Conservation (phyloP, 2,888 invertebrate species). For the Luperina nickerlii region DNA sequence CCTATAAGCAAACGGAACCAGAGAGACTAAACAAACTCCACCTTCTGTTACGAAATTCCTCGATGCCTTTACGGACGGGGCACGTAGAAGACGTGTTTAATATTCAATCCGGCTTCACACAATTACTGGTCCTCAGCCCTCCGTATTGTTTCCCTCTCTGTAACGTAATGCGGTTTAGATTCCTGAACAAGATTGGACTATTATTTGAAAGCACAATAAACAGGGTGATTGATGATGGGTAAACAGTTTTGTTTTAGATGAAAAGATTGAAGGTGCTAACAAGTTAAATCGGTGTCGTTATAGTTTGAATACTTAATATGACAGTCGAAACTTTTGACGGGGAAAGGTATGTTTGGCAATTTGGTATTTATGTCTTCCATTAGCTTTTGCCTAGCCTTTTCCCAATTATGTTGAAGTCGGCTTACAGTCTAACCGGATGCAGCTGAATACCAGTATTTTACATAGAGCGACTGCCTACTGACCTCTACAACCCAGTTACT, state of each 20-base stretch:
- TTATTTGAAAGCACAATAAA: slow-evolving; percentile 51
- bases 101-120: slow-evolving; percentile 67
- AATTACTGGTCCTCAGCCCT: slow-evolving; percentile 60
- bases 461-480: too few species aligned
- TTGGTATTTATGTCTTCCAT: not conserved
- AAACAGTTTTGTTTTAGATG: slow-evolving; percentile 56
- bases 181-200: slow-evolving; percentile 55
- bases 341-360: not conserved
- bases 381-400: too few species aligned
- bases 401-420: too few species aligned
- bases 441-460: too few species aligned
- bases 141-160: slow-evolving; percentile 56
- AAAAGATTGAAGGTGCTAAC: slow-evolving; percentile 35
- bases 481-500: too few species aligned
- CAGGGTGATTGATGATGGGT: slow-evolving; percentile 53
- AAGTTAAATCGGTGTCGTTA: slow-evolving; percentile 51
- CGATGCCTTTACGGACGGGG: slow-evolving; percentile 8
- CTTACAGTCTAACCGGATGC: too few species aligned
- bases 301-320: slow-evolving; percentile 24
- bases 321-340: slow-evolving; percentile 17
- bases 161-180: slow-evolving; percentile 61
- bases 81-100: slow-evolving; percentile 62
- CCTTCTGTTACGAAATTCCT: slow-evolving; percentile 34
- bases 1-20: not conserved
- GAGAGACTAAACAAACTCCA: not conserved